These are phyloP conservation scores for Polietes domitor DNA, from an alignment of 2,888 invertebrate species.

Conservation along the genomic window DNA sequence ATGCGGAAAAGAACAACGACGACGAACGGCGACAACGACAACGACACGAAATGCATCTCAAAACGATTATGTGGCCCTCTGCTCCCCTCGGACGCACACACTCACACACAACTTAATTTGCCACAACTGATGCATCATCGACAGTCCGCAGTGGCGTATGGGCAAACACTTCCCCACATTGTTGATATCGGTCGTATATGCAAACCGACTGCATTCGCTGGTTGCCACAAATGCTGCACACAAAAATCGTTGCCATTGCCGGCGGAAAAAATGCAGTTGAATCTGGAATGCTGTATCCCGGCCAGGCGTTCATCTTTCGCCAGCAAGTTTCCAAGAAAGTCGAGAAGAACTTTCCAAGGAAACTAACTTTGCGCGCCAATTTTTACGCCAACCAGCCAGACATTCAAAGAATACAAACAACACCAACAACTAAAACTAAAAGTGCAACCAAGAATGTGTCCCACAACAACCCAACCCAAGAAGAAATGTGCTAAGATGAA, in stretches of 20 bases:
- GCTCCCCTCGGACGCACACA: not conserved
- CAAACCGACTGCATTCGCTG: conserved; percentile 19
- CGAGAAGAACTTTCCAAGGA: conserved; percentile 47
- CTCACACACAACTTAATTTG: too few species aligned
- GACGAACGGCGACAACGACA: conserved; percentile 35
- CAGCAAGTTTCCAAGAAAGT: conserved; percentile 45
- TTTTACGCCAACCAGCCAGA: not conserved
- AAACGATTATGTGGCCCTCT: not conserved
- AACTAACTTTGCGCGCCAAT: conserved; percentile 56
- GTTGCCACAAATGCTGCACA: conserved; percentile 25
- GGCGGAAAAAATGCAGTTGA: conserved; percentile 60
- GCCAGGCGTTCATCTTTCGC: conserved; percentile 57
- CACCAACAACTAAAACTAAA: conserved; percentile 32
- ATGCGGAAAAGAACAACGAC: conserved; percentile 40
- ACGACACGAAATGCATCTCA: conserved; percentile 5
- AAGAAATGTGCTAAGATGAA: not conserved
- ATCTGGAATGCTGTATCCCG: conserved; percentile 45
- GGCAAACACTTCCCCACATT: not conserved
- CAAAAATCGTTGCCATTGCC: conserved; percentile 33
- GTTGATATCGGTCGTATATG: not conserved
- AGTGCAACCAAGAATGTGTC: conserved; percentile 27
- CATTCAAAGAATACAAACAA: not conserved
- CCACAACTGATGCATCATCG: not conserved
- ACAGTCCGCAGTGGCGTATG: conserved; percentile 12
- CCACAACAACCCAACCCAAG: not conserved